These are phyloP conservation scores for Leptinotarsa tumamoca DNA, from an alignment of 2,888 invertebrate species.

Conservation along the genomic window DNA sequence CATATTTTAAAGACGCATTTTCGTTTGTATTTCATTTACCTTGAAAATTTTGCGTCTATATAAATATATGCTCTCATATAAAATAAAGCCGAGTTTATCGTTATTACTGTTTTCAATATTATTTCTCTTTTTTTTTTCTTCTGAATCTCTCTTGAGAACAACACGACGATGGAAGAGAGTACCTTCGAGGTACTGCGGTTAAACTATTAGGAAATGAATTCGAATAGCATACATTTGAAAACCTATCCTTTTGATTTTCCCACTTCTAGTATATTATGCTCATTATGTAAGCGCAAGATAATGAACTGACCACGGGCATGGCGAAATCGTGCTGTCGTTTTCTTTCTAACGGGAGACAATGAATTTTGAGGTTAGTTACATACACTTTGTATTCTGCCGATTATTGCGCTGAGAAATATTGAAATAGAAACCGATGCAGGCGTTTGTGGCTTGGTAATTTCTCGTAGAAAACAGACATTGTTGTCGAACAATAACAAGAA, in stretches of 20 bases:
- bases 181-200: conserved; percentile 7
- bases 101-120: neutral
- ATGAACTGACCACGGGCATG: conserved; percentile 12
- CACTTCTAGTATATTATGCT: conserved; percentile 9
- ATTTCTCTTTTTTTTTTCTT: neutral
- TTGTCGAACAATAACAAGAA: no score
- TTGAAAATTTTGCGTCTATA: no score
- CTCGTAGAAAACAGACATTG: neutral
- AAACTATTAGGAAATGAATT: conserved; percentile 12
- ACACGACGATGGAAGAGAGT: neutral
- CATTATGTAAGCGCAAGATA: neutral
- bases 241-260: conserved; percentile 7
- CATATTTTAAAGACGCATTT: no score
- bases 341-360: neutral
- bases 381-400: neutral
- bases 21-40: no score
- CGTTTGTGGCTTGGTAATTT: conserved; percentile 1
- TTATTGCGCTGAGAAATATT: conserved; percentile 8
- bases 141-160: neutral
- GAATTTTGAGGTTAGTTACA: conserved; percentile 10
- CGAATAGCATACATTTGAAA: conserved; percentile 16
- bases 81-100: no score
- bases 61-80: no score
- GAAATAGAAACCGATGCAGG: neutral
- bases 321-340: conserved; percentile 14